Evolutionary conservation across 1,140 invertebrate genomes (phyloP).

Genomic region (Drosophila tristis): DNA sequence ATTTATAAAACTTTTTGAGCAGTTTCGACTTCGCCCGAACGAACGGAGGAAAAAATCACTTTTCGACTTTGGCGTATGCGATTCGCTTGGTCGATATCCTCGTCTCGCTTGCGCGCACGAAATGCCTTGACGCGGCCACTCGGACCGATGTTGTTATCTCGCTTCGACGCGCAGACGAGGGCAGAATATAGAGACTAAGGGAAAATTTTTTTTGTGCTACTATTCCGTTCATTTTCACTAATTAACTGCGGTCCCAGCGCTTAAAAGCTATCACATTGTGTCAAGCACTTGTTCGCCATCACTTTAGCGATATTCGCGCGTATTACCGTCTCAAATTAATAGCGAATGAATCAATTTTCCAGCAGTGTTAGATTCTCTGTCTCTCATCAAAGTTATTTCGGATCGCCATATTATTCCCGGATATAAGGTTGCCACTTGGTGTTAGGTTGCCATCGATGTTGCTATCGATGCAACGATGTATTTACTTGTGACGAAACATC

Average conservation of each 20-base stretch:
- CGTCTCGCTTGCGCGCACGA: slow-evolving; percentile 42
- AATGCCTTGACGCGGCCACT: slow-evolving; percentile 31
- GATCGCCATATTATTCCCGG: slow-evolving; percentile 79
- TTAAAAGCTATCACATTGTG: slow-evolving; percentile 40
- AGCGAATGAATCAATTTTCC: slow-evolving; percentile 72
- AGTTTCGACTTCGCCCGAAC: slow-evolving; percentile 82
- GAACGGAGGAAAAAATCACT: slow-evolving; percentile 76
- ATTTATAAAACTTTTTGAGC: slow-evolving; percentile 77
- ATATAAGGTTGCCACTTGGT: slow-evolving; percentile 41
- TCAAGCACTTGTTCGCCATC: slow-evolving; percentile 22
- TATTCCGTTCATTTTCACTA: slow-evolving; percentile 55
- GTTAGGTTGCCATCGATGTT: neutral
- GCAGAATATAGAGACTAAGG: slow-evolving; percentile 63
- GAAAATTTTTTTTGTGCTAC: slow-evolving; percentile 69
- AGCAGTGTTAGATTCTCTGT: slow-evolving; percentile 74
- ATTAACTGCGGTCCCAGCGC: slow-evolving; percentile 8
- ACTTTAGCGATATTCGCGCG: slow-evolving; percentile 57
- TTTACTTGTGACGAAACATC: too few species aligned
- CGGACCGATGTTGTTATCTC: slow-evolving; percentile 17
- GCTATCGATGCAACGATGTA: too few species aligned
- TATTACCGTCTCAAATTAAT: slow-evolving; percentile 70
- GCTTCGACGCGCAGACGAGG: slow-evolving; percentile 48
- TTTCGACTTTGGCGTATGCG: slow-evolving; percentile 65
- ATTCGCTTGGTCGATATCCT: slow-evolving; percentile 50
- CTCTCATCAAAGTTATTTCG: slow-evolving; percentile 73